These are phyloP conservation scores for Achroia grisella DNA, from an alignment of 1,140 invertebrate genomes.

Conservation along the genomic window DNA sequence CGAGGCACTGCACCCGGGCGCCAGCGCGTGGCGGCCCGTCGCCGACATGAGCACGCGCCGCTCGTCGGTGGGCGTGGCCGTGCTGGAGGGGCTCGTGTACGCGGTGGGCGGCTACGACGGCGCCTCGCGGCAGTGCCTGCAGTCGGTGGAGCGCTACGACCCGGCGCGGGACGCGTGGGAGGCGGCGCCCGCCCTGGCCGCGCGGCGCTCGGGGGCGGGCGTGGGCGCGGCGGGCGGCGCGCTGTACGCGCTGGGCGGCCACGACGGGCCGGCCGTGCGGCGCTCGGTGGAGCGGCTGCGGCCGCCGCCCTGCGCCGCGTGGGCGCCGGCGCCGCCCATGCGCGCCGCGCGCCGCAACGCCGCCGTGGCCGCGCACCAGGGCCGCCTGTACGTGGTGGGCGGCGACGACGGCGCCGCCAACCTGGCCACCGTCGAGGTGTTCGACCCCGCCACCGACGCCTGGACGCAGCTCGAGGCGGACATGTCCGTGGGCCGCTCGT, in stretches of 20 bases:
- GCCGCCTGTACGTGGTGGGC: constrained; percentile 91
- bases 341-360: constrained; percentile 93
- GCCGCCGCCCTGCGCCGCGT: constrained; percentile 79
- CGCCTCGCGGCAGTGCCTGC: constrained; percentile 90
- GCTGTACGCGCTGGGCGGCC: constrained; percentile 85
- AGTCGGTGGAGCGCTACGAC: constrained; percentile 95
- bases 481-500: constrained; percentile 95
- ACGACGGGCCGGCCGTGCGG: constrained; percentile 94
- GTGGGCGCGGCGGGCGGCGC: constrained; percentile 81
- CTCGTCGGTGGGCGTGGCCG: constrained; percentile 94
- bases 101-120: constrained; percentile 92
- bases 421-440: constrained; percentile 90
- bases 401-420: constrained; percentile 95
- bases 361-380: constrained; percentile 91
- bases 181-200: constrained; percentile 87
- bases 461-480: constrained; percentile 87
- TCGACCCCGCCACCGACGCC: constrained; percentile 88
- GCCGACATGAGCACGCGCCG: constrained; percentile 91
- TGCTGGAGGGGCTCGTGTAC: constrained; percentile 80
- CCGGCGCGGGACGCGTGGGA: constrained; percentile 89
- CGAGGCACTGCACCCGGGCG: constrained; percentile 90
- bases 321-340: constrained; percentile 94
- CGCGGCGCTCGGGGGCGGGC: constrained; percentile 90
- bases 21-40: constrained; percentile 88
- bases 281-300: constrained; percentile 94